Percentiles rank a stretch among this genome's conserved stretches.
Conservation (phyloP, 2,113 vertebrate genomes). For the Camelus bactrianus region DNA sequence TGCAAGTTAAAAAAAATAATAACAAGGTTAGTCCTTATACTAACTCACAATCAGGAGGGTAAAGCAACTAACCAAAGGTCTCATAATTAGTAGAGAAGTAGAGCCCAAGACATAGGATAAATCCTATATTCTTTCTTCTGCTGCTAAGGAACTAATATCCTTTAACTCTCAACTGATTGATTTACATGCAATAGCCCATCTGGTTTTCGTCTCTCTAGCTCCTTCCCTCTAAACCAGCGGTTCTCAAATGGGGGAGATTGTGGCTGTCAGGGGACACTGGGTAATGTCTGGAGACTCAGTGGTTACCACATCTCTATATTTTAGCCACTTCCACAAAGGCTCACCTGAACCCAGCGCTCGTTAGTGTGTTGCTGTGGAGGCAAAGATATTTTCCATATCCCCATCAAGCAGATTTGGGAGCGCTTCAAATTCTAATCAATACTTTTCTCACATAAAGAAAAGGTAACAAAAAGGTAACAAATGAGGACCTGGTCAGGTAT, state of each 20-base stretch:
- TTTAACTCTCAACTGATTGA: slow-evolving; percentile 12
- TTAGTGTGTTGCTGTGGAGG: not conserved
- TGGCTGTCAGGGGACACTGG: not conserved
- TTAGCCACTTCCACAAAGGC: not conserved
- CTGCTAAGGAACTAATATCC: not conserved
- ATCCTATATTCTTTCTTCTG: not conserved
- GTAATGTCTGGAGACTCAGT: not conserved
- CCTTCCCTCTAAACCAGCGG: not conserved
- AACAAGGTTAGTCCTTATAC: slow-evolving; percentile 13
- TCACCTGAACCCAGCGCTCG: not conserved
- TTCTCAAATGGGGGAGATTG: not conserved
- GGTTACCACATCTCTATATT: not conserved
- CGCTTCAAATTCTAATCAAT: slow-evolving; percentile 50
- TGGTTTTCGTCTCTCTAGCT: slow-evolving; percentile 17
- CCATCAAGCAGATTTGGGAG: not conserved
- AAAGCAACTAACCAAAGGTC: slow-evolving; percentile 48
- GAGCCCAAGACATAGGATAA: slow-evolving; percentile 23
- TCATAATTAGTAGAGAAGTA: slow-evolving; percentile 36
- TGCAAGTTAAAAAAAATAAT: not conserved
- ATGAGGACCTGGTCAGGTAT: not conserved
- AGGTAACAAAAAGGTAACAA: slow-evolving; percentile 1
- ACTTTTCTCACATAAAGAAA: slow-evolving; percentile 26
- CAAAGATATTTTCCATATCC: not conserved
- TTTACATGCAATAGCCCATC: not conserved
- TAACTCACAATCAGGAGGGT: slow-evolving; percentile 17